Evolutionary conservation across 2,797 vertebrate genomes (phyloP).

Genomic region (Myiotriccus ornatus): DNA sequence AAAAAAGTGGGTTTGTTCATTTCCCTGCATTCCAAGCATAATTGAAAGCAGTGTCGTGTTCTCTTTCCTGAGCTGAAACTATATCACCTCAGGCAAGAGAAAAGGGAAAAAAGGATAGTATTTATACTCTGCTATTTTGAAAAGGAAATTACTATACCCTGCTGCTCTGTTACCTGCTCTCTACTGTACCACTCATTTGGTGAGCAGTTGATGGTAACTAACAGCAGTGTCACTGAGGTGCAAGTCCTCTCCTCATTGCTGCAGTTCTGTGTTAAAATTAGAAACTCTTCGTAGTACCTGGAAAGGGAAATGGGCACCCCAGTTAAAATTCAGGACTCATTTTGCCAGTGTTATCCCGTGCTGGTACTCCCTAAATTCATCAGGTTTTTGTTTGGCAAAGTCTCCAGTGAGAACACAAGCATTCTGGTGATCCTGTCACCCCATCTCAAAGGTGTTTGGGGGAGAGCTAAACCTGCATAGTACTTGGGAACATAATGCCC

Average conservation of each 20-base stretch:
- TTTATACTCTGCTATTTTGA: neutral
- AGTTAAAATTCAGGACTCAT: neutral
- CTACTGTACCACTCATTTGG: neutral
- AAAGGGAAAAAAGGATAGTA: neutral
- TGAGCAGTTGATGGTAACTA: neutral
- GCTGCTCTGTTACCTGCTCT: neutral
- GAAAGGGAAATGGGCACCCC: neutral
- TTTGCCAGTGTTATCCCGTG: neutral
- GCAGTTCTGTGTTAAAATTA: rapidly evolving
- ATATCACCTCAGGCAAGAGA: neutral
- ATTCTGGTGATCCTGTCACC: neutral
- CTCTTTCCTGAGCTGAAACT: neutral
- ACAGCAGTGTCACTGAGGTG: neutral
- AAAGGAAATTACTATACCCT: neutral
- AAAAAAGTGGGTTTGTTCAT: neutral
- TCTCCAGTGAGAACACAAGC: neutral
- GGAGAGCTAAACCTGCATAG: rapidly evolving
- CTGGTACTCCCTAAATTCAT: neutral
- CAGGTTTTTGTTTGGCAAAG: neutral
- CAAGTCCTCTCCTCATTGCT: neutral
- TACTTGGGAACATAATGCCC: neutral
- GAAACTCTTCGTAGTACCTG: neutral
- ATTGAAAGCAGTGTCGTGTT: neutral
- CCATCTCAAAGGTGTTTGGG: neutral
- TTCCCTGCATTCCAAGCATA: neutral